Base-by-base conservation (phyloP, 2,888 invertebrate genomes). In the Chydorus sphaericus region DNA sequence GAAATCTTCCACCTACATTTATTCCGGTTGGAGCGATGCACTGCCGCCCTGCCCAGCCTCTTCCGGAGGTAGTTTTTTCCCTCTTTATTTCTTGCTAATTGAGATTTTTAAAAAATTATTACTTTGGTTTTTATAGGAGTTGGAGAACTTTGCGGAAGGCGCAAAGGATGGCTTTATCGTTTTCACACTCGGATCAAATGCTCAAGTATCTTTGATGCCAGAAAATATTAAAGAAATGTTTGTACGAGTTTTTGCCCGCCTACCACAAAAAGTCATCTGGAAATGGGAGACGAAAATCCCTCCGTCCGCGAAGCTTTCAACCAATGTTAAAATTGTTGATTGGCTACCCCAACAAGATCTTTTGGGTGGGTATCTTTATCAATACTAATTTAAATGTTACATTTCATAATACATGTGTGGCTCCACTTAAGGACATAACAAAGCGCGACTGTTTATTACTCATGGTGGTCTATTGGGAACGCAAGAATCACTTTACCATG, bases 131-230 rank as follows among this genome's bases (percentile, higher is more conserved):
- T n/a, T 26, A 44, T 14, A 52, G 52, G 73, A 79, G 29, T 65
- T 86, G 7, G 72, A 77, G 59, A 71, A 73, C 57, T 84, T 83
- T 65, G 69, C 86, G 23, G 78, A 79, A 61, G 75, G 75, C 53
- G 44, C 83, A 0, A 65, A 73, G 23, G 70, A 80, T 30, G 88
- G 87, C 2, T 87, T 88, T 66, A 79, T 88, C 57, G 86, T 82
- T 67, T 83, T 88, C 11, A 86, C 86, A 36, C 86, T 88, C 85
- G 88, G 88, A 0, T 86, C 88, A 0, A 85, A 86, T 1, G 85
- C 88, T 0, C 78, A 81, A 62, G 84, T 85, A 0, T 79, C 80
- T 26, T 83, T 81, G 62, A 86, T 83, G 57, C 72, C 76, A 0
- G 62, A 64, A 0, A 72, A 75, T 2, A 76, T 73, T 59, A 68